Base-by-base conservation (phyloP, 2,888 invertebrate genomes). In the Hirtodrosophila cameraria region DNA sequence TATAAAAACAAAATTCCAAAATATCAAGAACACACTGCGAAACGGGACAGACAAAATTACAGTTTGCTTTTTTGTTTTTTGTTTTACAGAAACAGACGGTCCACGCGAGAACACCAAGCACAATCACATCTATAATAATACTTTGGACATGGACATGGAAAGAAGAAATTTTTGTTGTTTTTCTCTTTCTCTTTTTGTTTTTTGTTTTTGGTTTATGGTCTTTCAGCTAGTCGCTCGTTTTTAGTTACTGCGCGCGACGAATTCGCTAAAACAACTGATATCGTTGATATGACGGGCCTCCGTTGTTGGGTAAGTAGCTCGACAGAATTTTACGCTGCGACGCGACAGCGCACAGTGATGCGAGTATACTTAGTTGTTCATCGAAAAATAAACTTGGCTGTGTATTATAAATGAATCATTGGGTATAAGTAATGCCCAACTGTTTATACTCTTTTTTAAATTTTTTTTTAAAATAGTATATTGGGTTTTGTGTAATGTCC, bases 231-330 rank as follows among this genome's bases (percentile, higher is more conserved):
- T 48, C 64, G 39, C 62, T 50, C 38, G 23, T 28, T 49, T 48
- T 54, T 27, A 57, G 63, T 67, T 52, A 86, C 85, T 72, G 87
- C 75, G 77, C 88, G 72, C 86, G 63, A 77, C 80, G 86, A 82
- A 80, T 78, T 82, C 87, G 73, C 80, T 65, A 72, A 77, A 73
- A 75, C 87, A 88, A 88, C 88, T 88, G 87, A 85, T 87, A 84
- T 83, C 73, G 71, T 65, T 79, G 79, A 87, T 88, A 83, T 81
- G 77, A 74, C 84, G 73, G 78, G 82, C 87, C 82, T 83, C 76
- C 77, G 77, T 72, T 74, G 75, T 80, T 75, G 72, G 59, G 70
- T 80, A 71, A 67, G 64, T 69, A 59, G 76, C 77, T 73, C 73
- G 62, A 33, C 77, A 78, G 77, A 78, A 78, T 70, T 67, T 67